Evolutionary conservation across 2,113 vertebrate species (phyloP).

Genomic region (Typhlomys cinereus): DNA sequence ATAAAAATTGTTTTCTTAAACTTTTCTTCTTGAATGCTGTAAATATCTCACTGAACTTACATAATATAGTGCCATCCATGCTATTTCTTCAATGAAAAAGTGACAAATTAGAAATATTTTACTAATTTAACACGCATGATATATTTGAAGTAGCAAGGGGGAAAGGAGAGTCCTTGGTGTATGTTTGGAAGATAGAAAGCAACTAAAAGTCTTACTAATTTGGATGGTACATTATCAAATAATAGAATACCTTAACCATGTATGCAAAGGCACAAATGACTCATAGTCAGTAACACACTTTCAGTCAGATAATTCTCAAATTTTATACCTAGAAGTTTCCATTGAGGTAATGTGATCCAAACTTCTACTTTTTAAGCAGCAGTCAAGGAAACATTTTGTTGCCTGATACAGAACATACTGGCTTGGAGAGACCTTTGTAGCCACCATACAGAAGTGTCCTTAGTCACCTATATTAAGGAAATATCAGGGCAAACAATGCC

Average conservation of each 20-base stretch:
- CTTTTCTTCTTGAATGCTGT: constrained; percentile 51
- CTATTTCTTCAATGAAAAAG: constrained; percentile 35
- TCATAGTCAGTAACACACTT: not conserved
- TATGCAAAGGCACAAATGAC: constrained; percentile 22
- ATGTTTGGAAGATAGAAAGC: constrained; percentile 10
- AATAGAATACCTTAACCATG: not conserved
- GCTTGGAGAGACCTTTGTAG: not conserved
- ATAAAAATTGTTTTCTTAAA: constrained; percentile 54
- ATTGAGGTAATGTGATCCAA: not conserved
- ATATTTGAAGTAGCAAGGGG: constrained; percentile 27
- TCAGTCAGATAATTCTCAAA: not conserved
- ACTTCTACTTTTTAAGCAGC: not conserved
- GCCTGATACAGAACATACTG: not conserved
- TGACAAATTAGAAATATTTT: constrained; percentile 41
- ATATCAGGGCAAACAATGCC: not conserved
- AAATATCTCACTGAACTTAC: constrained; percentile 21
- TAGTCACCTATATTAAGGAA: not conserved
- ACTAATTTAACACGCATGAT: constrained; percentile 34
- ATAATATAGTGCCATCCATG: constrained; percentile 45
- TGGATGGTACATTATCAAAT: not conserved
- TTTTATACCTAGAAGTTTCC: not conserved
- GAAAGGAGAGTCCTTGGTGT: not conserved
- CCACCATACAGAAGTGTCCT: not conserved
- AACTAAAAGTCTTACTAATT: constrained; percentile 32
- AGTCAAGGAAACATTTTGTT: constrained; percentile 30